Base-by-base conservation (phyloP, 2,888 invertebrate genomes). In the Rhimphoctona megacephalus region DNA sequence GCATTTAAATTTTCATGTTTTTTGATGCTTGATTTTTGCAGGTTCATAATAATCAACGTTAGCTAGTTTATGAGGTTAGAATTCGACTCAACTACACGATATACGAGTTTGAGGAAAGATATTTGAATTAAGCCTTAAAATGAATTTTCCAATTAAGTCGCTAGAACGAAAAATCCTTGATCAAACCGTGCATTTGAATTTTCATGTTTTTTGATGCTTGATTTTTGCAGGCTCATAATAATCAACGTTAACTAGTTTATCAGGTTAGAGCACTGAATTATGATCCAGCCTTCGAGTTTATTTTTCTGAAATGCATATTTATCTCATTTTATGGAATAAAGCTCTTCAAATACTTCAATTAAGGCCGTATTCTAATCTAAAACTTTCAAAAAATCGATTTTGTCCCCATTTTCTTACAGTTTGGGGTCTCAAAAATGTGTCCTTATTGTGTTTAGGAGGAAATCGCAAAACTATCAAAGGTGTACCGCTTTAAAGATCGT, bases 71-170 rank as follows among this genome's bases (percentile, higher is more conserved):
- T 39, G 39, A 39, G 39, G 7, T 9, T 39, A 39, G 39, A 39
- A 39, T 5, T n/a, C n/a, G n/a, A n/a, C n/a, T n/a, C n/a, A n/a
- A n/a, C n/a, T n/a, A n/a, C n/a, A n/a, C n/a, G n/a, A 54, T 22
- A 39, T 33, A 30, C 43, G 39, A 64, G 64, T 33, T n/a, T 49
- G 46, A 49, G 14, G 46, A 49, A 69, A 81, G 8, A 49, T 54
- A 17, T 70, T 70, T 61, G 25, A 49, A 36, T 22, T 14, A 8
- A 19, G 17, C 22, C 64, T 30, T 30, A 7, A 22, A 64, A 57
- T 3, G 17, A 30, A 61, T 17, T 61, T 30, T 6, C 6, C 17
- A 30, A 61, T 30, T 6, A 7, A 30, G 17, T 61, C 6, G 9
- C 30, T 4, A 14, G 3, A 11, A 30, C 30, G 9, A 17, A 61